Base-by-base conservation (phyloP, 2,888 invertebrate genomes). In the Scotopteryx bipunctaria region DNA sequence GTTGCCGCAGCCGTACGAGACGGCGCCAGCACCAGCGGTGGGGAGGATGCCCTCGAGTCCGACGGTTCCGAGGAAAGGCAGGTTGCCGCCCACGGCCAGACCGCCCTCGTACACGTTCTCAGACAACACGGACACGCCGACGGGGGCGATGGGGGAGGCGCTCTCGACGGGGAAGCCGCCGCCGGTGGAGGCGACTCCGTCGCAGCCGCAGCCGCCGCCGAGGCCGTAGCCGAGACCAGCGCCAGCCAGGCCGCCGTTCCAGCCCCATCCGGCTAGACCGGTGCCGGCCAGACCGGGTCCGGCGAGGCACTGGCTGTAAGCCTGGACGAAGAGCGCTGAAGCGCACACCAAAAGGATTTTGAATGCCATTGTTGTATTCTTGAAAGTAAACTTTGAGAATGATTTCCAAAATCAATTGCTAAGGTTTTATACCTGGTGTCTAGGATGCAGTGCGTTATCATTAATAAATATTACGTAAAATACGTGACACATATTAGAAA, bases 11-110 rank as follows among this genome's bases (percentile, higher is more conserved):
- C 71, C 67, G 42, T 77, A 76, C 0, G 61, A 43, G 11, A 76
- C 66, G 2, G 27, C 27, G 9, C 27, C 27, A 9, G 11, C 11
- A 27, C 27, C 27, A 8, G 9, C 27, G 19, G 19, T 59, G 55
- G 75, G 74, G 3, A 76, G 44, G 9, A 47, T 55, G 4, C 75
- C 75, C 31, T 71, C 66, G 25, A 78, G 48, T 3, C 55, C 67
- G 0, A 73, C 76, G 8, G 75, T 64, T 6, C 75, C 73, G 3
- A 75, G 49, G 64, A 77, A 74, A 2, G 76, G 78, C 16, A 78
- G 47, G 42, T 75, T 66, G 25, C 78, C 80, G 9, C 57, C 57
- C 2, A 73, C 66, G 1, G 58, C 46, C 3, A 78, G 42, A 13
- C 64, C 41, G 13, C 78, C 77, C 56, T 73, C 75, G 43, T 73